Percentiles rank a stretch among this genome's conserved stretches.
phyloP scores from a whole-genome alignment of 1,140 invertebrate species.

The Aphaenogaster ashmeadi region DNA sequence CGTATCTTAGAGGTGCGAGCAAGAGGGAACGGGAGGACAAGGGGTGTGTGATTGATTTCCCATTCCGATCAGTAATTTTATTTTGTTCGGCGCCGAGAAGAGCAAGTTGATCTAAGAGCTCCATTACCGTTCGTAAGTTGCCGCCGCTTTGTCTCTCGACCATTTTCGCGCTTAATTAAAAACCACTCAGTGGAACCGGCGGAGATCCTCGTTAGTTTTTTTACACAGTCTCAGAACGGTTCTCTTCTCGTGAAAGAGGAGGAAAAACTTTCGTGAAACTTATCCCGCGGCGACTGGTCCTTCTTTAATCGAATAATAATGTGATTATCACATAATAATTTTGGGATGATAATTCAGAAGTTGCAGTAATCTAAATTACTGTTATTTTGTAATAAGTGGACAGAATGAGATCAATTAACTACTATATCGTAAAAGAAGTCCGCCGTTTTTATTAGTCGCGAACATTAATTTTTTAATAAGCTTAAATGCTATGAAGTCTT shows the following conservation, averaged over 20 bases:
- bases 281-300: background rate
- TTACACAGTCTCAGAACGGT: background rate
- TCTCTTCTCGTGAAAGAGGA: background rate
- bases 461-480: background rate
- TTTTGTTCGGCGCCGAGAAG: constrained; percentile 16
- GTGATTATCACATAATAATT: background rate
- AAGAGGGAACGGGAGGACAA: too few species aligned
- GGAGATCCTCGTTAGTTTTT: constrained; percentile 24
- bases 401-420: background rate
- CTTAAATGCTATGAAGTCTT: background rate
- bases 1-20: background rate
- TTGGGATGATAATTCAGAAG: background rate
- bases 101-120: constrained; percentile 36
- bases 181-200: constrained; percentile 31
- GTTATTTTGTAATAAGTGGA: background rate
- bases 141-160: constrained; percentile 34
- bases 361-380: background rate
- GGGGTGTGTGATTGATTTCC: constrained; percentile 30
- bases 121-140: constrained; percentile 34
- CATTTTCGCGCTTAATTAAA: constrained; percentile 59
- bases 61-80: constrained; percentile 46
- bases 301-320: background rate
- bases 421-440: background rate
- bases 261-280: constrained; percentile 22
- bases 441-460: background rate